phyloP scores from a whole-genome alignment of 2,113 vertebrate genomes.

The Toxotes chatareus region DNA sequence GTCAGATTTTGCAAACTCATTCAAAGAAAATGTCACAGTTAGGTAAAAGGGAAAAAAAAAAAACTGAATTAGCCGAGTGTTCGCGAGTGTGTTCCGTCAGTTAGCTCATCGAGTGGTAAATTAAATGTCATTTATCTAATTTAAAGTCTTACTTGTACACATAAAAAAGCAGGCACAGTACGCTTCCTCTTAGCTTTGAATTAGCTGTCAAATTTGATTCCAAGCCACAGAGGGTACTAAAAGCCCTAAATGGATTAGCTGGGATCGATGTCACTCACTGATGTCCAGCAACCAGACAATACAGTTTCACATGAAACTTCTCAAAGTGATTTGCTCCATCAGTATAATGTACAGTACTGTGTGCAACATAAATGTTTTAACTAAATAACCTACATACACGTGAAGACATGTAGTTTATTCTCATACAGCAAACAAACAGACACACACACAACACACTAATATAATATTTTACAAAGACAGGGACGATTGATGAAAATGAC shows the following conservation, averaged over 20 bases:
- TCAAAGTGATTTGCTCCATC: background rate
- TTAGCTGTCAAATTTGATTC: slow-evolving; percentile 32
- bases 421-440: background rate
- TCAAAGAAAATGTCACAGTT: slow-evolving; percentile 6
- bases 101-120: slow-evolving; percentile 18
- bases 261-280: slow-evolving; percentile 4
- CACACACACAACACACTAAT: background rate
- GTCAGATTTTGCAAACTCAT: slow-evolving; percentile 6
- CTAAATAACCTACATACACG: background rate
- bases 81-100: background rate
- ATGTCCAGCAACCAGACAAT: background rate
- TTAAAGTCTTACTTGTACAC: background rate
- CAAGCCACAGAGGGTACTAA: background rate
- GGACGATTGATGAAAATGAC: background rate
- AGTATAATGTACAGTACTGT: background rate
- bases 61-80: slow-evolving; percentile 4
- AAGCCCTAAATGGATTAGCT: slow-evolving; percentile 14
- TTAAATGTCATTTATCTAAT: slow-evolving; percentile 3
- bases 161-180: background rate
- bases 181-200: slow-evolving; percentile 5
- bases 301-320: background rate
- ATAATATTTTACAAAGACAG: background rate
- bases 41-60: background rate
- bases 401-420: background rate
- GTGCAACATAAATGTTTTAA: background rate